These are phyloP conservation scores for Poeciliopsis paucimaculata DNA, from an alignment of 2,797 vertebrate species.

Conservation along the genomic window DNA sequence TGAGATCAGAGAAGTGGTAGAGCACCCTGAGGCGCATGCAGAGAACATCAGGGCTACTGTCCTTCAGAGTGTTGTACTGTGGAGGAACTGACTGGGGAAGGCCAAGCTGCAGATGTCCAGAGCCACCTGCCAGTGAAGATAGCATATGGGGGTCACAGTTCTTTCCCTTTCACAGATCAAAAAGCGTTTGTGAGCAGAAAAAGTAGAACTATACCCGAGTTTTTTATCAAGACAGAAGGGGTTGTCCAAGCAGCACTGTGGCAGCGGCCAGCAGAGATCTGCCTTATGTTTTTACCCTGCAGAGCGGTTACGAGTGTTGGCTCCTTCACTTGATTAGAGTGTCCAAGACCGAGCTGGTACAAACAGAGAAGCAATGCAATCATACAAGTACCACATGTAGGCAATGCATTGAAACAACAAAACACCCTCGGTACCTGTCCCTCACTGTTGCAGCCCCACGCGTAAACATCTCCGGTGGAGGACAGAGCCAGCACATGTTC, in stretches of 20 bases:
- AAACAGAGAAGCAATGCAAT: constrained; percentile 8
- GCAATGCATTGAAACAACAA: background rate
- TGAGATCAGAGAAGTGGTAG: constrained; percentile 86
- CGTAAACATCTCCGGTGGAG: constrained; percentile 82
- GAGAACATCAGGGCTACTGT: constrained; percentile 78
- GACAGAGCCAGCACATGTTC: constrained; percentile 83
- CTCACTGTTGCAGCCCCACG: constrained; percentile 86
- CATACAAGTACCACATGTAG: background rate
- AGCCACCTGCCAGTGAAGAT: constrained; percentile 61
- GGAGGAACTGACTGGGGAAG: constrained; percentile 82
- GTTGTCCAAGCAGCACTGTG: constrained; percentile 86
- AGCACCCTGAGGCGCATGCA: constrained; percentile 82
- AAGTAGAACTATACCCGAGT: constrained; percentile 72
- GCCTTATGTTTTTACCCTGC: constrained; percentile 81
- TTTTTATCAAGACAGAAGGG: constrained; percentile 75
- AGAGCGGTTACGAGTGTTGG: constrained; percentile 77
- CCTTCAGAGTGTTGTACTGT: constrained; percentile 84
- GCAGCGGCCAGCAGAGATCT: constrained; percentile 86
- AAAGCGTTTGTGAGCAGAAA: background rate
- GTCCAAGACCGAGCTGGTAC: constrained; percentile 83
- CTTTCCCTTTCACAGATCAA: background rate
- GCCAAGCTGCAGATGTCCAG: constrained; percentile 75
- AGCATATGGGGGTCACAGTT: constrained; percentile 4
- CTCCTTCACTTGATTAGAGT: constrained; percentile 82
- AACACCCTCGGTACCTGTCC: constrained; percentile 77